These are phyloP conservation scores for Drosophila maculinotata DNA, from an alignment of 2,888 invertebrate species.

Conservation along the genomic window DNA sequence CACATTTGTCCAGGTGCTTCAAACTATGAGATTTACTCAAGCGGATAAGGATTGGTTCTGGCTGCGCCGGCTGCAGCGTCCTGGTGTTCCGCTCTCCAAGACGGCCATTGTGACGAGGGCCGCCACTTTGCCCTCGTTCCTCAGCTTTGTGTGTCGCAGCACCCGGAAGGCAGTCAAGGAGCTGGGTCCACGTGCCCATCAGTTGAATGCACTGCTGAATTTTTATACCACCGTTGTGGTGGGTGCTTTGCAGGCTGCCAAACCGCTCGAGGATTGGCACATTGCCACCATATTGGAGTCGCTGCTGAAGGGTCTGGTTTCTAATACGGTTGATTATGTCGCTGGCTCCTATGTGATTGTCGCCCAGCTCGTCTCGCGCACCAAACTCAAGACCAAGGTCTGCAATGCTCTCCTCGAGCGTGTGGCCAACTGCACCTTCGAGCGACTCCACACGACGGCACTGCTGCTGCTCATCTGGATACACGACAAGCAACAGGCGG, in stretches of 20 bases:
- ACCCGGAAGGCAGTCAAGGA: slow-evolving; percentile 87
- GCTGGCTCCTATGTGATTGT: slow-evolving; percentile 91
- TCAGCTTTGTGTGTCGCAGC: slow-evolving; percentile 88
- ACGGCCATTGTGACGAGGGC: slow-evolving; percentile 90
- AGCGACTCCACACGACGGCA: slow-evolving; percentile 88
- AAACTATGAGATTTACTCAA: slow-evolving; percentile 89
- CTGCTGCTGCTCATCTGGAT: slow-evolving; percentile 89
- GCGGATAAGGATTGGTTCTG: slow-evolving; percentile 89
- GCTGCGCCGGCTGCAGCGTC: slow-evolving; percentile 90
- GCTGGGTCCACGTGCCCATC: slow-evolving; percentile 86
- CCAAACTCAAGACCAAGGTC: slow-evolving; percentile 86
- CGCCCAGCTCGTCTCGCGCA: slow-evolving; percentile 89
- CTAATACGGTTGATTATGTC: slow-evolving; percentile 89
- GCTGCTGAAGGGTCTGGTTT: slow-evolving; percentile 90
- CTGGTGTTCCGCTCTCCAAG: slow-evolving; percentile 91
- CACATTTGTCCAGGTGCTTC: slow-evolving; percentile 93
- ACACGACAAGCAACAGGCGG: slow-evolving; percentile 88
- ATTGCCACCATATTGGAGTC: slow-evolving; percentile 90
- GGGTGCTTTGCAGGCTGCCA: slow-evolving; percentile 88
- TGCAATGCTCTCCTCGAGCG: slow-evolving; percentile 88
- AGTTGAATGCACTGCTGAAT: slow-evolving; percentile 90
- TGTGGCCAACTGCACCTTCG: slow-evolving; percentile 86
- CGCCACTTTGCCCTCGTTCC: slow-evolving; percentile 87
- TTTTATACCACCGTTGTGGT: slow-evolving; percentile 92
- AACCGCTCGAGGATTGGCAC: slow-evolving; percentile 87